Conservation (phyloP, 2,113 vertebrate genomes). For the Lepus americanus region DNA sequence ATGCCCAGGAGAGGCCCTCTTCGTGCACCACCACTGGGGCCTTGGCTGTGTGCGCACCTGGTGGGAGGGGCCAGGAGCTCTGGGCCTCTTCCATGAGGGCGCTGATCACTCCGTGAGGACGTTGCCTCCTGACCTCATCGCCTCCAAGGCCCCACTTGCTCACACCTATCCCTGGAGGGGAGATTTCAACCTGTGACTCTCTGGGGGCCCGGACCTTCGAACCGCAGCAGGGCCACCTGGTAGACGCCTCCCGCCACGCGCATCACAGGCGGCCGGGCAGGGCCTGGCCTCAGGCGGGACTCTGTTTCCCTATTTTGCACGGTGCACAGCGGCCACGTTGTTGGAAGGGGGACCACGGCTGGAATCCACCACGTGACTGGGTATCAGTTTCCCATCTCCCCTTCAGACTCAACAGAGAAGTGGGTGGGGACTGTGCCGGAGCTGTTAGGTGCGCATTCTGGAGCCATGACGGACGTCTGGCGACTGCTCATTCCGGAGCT, state of each 20-base stretch:
- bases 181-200: background rate
- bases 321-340: fast-evolving
- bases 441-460: too few species aligned
- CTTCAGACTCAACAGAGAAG: slow-evolving; percentile 62
- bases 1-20: too few species aligned
- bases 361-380: too few species aligned
- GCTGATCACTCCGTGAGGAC: too few species aligned
- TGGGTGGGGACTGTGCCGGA: background rate
- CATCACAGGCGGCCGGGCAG: background rate
- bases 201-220: background rate
- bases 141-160: background rate
- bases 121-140: background rate
- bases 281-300: too few species aligned
- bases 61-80: background rate
- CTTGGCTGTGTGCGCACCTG: background rate
- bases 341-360: background rate
- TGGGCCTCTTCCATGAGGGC: too few species aligned
- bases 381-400: background rate
- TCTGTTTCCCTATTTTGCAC: too few species aligned
- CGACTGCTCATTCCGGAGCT: too few species aligned
- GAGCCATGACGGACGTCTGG: too few species aligned
- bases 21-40: too few species aligned
- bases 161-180: too few species aligned
- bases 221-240: background rate
- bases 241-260: fast-evolving